Base-by-base conservation (phyloP, 2,888 invertebrate genomes). In the Dendrolimus houi region DNA sequence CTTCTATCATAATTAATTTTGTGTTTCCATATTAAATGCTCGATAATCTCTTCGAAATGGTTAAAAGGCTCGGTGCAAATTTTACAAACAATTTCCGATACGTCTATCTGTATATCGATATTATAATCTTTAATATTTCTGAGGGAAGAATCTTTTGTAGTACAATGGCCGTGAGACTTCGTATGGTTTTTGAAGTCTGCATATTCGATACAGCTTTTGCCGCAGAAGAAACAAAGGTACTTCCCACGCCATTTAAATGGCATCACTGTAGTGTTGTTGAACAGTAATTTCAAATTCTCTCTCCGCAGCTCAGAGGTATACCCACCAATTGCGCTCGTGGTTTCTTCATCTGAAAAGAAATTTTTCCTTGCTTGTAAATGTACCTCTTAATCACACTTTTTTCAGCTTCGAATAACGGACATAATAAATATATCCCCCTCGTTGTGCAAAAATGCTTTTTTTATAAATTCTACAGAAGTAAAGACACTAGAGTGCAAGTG, bases 191-290 rank as follows among this genome's bases (percentile, higher is more conserved):
- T 81, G 47, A 88, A 79, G n/a, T 81, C 79, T 2, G 62, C 54
- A 58, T 87, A 84, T 52, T 84, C 77, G 0, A 72, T 62, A 60
- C 72, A 77, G 58, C 67, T 75, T 64, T 78, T 71, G 8, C 80
- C 80, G 66, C 88, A 89, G 72, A 85, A 87, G 69, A 85, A 88
- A 64, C 88, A 89, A 8, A 80, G 66, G 59, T 79, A 85, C 60
- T 72, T 77, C 40, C 81, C 81, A n/a, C 81, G 75, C 88, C 87
- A 87, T 77, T 86, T 86, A 71, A 88, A 88, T 41, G 88, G 88
- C 58, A 87, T 69, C 56, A 89, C 72, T 0, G 85, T 72, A 1
- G 87, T 87, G 68, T 81, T 76, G 80, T 87, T 85, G 81, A 89
- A 87, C 59, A 89, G 70, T 57, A 77, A 77, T 83, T 79, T 78